Base-by-base conservation (phyloP, 2,888 invertebrate genomes). In the Crocallis elinguaria region DNA sequence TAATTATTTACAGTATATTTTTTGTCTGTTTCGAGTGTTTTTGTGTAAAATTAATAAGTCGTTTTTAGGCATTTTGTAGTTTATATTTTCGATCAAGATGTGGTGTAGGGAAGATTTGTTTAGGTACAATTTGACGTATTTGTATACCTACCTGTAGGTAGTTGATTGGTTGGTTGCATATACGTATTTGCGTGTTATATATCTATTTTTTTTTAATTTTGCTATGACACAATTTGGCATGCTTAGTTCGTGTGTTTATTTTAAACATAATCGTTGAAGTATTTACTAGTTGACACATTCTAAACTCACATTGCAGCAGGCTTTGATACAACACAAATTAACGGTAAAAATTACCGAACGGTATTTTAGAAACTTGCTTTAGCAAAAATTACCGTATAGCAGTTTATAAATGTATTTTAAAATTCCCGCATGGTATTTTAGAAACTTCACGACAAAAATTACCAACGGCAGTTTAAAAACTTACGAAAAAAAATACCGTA, bases 41-140 rank as follows among this genome's bases (percentile, higher is more conserved):
- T 25, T 7, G 25, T 9, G 25, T 25, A 3, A 4, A 12, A 29
- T 3, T 4, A 29, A 5, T 19, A 19, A 19, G 19, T 19, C 3
- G 6, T 19, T 11, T 12, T 11, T 29, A 12, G 11, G 29, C 29
- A n/a, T 3, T 19, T 37, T 43, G 29, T 23, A 11, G 45, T 11
- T 23, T 17, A 14, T 46, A 30, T 29, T 29, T 57, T 33, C 42
- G 49, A 69, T 75, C 73, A 74, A 79, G 79, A 79, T 79, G 79
- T 79, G 79, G 77, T 68, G 76, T 71, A 59, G 62, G 51, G 35
- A 16, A 4, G 11, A 3, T 14, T 38, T n/a, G n/a, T n/a, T n/a
- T n/a, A n/a, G n/a, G n/a, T n/a, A n/a, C n/a, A n/a, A n/a, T n/a
- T n/a, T n/a, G n/a, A n/a, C n/a, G n/a, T n/a, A n/a, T n/a, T n/a